Evolutionary conservation across 1,140 invertebrate species (phyloP).

Genomic region (Hermetia illucens): DNA sequence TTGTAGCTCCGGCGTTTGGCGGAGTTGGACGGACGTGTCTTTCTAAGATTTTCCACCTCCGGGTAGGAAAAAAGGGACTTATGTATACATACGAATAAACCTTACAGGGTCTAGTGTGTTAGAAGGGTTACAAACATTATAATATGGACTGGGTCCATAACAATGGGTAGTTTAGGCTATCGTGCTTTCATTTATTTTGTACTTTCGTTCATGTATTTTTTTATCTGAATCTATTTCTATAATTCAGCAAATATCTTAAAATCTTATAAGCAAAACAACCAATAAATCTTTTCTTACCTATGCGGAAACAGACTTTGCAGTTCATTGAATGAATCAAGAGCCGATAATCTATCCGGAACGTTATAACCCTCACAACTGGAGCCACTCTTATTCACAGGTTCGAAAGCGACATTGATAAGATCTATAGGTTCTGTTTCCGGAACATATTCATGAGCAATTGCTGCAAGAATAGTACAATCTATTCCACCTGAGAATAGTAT

Average conservation of each 20-base stretch:
- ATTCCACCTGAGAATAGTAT: conserved; percentile 91
- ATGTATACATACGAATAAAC: no score
- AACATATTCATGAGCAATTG: conserved; percentile 61
- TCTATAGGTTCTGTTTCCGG: conserved; percentile 62
- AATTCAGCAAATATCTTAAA: background rate
- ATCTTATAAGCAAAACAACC: background rate
- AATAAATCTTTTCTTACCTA: conserved; percentile 35
- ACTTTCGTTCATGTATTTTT: no score
- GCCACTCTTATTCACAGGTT: conserved; percentile 30
- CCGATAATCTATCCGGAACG: conserved; percentile 72
- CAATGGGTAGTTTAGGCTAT: no score
- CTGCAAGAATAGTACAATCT: conserved; percentile 81
- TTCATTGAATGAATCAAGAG: conserved; percentile 55
- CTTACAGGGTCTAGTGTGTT: no score
- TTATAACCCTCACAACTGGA: conserved; percentile 13
- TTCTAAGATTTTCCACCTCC: no score
- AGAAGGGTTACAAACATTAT: no score
- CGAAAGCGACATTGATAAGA: conserved; percentile 95
- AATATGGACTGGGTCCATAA: no score
- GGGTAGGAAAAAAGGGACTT: no score
- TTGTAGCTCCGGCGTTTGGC: no score
- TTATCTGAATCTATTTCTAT: background rate
- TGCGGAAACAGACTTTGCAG: conserved; percentile 51
- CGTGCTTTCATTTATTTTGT: no score
- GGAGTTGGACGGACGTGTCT: no score